Base-by-base conservation (phyloP, 2,888 invertebrate genomes). In the Phlogophora meticulosa region DNA sequence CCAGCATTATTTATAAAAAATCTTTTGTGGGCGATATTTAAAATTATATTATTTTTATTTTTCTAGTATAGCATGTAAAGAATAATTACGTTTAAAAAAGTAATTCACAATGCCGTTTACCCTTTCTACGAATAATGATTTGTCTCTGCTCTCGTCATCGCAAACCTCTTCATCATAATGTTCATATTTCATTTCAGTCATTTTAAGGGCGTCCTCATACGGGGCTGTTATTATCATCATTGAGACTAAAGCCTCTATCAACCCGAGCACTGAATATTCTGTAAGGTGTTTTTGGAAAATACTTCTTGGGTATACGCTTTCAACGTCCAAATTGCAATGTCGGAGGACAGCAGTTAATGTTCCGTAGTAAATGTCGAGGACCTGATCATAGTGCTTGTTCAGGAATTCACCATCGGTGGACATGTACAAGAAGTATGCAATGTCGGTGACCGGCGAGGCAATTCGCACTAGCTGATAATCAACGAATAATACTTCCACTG, bases 211-310 rank as follows among this genome's bases (percentile, higher is more conserved):
- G 38, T 92, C 91, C 52, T 92, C 93, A 43, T 85, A 82, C 40
- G 85, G 85, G 10, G 92, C 91, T 24, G 94, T 94, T 80, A 94
- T 92, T 83, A 94, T 93, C 85, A 91, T 91, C 93, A 93, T 91
- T 24, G 93, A 92, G 76, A 93, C 87, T 65, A 94, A 83, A 64
- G 93, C 92, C 81, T 94, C 94, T 71, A 93, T 88, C 69, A 93
- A 85, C 32, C 93, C 93, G 34, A 91, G 81, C 4, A 93, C 89
- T 3, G 93, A 92, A 80, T 92, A 93, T 67, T 86, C 81, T 53
- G 73, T 84, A 7, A 93, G 86, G 73, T 94, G 91, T 61, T 88
- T 83, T 60, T 87, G 64, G 48, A 93, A 93, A 67, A 91, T 73
- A 45, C 67, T 71, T 61, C 72, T 85, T 7, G 93, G 93, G 73